Evolutionary conservation across 2,797 vertebrate genomes (phyloP).

Genomic region (Dryobates pubescens): DNA sequence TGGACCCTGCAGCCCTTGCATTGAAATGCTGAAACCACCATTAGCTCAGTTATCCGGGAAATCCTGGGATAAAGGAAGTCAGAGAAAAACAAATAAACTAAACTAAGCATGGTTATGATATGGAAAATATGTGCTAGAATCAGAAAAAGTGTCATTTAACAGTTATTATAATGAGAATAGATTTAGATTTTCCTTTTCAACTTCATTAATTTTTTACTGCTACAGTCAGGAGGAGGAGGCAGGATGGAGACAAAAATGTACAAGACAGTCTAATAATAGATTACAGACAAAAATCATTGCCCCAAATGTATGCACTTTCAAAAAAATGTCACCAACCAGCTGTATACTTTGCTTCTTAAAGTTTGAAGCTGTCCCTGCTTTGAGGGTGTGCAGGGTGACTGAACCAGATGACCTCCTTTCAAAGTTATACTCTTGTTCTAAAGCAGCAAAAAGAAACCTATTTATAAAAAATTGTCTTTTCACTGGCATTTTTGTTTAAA

Average conservation of each 20-base stretch:
- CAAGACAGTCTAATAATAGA: neutral
- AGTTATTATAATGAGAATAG: neutral
- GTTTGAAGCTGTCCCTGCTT: neutral
- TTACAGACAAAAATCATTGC: neutral
- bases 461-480: neutral
- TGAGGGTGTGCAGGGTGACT: neutral
- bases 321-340: neutral
- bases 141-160: neutral
- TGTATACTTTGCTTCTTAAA: neutral
- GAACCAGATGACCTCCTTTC: neutral
- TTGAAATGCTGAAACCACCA: neutral
- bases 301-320: neutral
- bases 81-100: neutral
- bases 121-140: neutral
- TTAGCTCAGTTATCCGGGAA: neutral
- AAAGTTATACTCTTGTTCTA: neutral
- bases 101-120: neutral
- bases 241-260: neutral
- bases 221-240: neutral
- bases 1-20: neutral
- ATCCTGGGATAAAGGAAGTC: neutral
- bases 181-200: neutral
- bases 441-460: neutral
- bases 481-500: neutral
- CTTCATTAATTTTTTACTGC: neutral